Evolutionary conservation across 53 echinoderm and acorn worm species (phyloP), one percentile per base, ranked within the genome.

Genomic region (Hippasteria phrygiana): DNA sequence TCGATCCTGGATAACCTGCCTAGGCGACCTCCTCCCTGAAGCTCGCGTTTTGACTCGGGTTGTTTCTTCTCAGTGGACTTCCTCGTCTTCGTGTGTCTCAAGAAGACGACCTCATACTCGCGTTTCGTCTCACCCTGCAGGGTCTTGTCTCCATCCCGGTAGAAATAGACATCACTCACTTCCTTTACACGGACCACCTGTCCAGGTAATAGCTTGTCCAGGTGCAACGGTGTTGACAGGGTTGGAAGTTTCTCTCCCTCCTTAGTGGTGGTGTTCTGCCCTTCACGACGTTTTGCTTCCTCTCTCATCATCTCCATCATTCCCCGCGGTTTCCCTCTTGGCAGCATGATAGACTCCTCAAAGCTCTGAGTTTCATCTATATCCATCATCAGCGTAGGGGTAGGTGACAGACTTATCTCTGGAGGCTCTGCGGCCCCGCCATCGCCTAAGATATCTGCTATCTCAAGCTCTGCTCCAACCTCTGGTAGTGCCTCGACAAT

Each of bases 351-450:
- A 1, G 40, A 16, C 24, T 9, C 24, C 73, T 41, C 73, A 17
- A 1, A 3, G 20, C 43, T 22, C 40, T 73, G 73, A 22, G n/a
- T 4, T 43, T 42, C 73, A 11, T 73, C 73, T 42, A 42, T 4
- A 73, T 73, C 73, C 73, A 73, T 40, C 26, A 73, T 73, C 41
- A 73, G 40, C 43, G 43, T 11, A 73, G 20, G 73, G 73, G 73
- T 41, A 73, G 73, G 73, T 39, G 73, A 73, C 43, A 42, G 43
- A 16, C 4, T 42, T 42, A 73, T 73, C 73, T 40, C 73, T 22
- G 73, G 42, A 3, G 42, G 18, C 24, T 40, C 43, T 73, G 2
- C 24, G 20, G 14, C 4, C 16, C 18, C 18, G 40, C 20, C 20
- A 4, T 39, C 71, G 17, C 9, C 71, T 39, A 71, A 9, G 71